Conservation (phyloP, 2,797 vertebrate genomes). For the Huso huso region DNA sequence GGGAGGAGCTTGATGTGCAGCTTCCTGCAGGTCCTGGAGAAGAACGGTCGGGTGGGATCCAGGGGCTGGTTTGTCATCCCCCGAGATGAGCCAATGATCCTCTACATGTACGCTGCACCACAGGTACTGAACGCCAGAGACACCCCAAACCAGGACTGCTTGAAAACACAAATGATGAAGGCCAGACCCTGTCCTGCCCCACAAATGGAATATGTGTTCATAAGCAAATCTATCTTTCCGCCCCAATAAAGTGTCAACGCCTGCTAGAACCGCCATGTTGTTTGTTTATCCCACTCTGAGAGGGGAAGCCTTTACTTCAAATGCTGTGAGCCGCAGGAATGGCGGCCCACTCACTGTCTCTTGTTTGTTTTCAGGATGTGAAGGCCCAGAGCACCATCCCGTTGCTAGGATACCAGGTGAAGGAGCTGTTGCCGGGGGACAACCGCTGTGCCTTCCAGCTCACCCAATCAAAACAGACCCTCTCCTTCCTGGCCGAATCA, state of each 20-base stretch:
- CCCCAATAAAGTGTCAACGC: no score
- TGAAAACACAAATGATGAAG: no score
- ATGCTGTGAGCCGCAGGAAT: no score
- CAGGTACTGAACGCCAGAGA: conserved; percentile 39
- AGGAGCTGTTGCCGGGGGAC: conserved; percentile 25
- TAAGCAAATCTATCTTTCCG: no score
- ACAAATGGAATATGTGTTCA: no score
- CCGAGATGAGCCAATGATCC: conserved; percentile 49
- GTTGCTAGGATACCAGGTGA: conserved; percentile 54
- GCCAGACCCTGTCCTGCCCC: no score
- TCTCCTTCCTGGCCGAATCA: conserved; percentile 45
- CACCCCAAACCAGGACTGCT: not conserved
- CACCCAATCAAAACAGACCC: conserved; percentile 47
- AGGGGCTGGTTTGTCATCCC: conserved; percentile 59
- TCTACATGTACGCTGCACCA: conserved; percentile 56
- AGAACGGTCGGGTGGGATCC: conserved; percentile 31
- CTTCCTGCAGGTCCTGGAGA: conserved; percentile 56
- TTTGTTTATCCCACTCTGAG: no score
- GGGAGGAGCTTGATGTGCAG: conserved; percentile 49
- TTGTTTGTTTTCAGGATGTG: conserved; percentile 39
- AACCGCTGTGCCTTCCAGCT: conserved; percentile 49
- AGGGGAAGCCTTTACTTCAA: no score
- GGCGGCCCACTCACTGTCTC: no score
- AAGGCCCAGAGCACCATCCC: conserved; percentile 58
- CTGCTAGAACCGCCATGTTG: no score